Conservation (phyloP, 2,113 vertebrate genomes). For the Arvicanthis niloticus region DNA sequence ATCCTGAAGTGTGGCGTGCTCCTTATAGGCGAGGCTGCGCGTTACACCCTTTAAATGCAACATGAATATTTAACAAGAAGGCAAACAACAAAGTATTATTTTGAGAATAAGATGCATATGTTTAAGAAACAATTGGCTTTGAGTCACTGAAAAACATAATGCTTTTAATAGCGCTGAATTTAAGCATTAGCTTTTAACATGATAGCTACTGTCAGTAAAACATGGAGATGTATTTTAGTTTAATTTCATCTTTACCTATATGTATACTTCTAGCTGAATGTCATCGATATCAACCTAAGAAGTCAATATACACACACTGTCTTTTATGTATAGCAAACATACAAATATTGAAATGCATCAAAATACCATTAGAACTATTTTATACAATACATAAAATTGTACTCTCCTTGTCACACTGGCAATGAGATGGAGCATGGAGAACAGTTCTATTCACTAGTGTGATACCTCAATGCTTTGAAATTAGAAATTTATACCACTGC, state of each 20-base stretch:
- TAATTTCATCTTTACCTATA: neutral
- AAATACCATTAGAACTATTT: conserved; percentile 3
- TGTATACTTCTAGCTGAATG: neutral
- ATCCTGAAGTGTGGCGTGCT: too few relatives aligned
- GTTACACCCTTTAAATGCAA: neutral
- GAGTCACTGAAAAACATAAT: neutral
- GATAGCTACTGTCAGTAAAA: neutral
- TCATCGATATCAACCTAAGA: conserved; percentile 10
- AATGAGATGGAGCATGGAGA: conserved; percentile 48
- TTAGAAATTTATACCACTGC: neutral
- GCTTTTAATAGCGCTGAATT: neutral
- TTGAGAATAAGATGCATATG: neutral
- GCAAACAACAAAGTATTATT: neutral
- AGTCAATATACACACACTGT: neutral
- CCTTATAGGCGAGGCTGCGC: too few relatives aligned
- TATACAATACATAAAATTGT: conserved; percentile 40
- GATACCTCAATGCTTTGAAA: conserved; percentile 17
- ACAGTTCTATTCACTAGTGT: conserved; percentile 5
- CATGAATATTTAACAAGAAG: neutral
- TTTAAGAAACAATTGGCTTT: neutral
- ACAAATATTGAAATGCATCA: conserved; percentile 65
- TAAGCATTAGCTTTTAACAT: neutral
- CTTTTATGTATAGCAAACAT: conserved; percentile 38
- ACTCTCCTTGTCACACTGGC: neutral
- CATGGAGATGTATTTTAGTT: neutral